Conservation (phyloP, 1,140 invertebrate species). For the Cherax destructor region DNA sequence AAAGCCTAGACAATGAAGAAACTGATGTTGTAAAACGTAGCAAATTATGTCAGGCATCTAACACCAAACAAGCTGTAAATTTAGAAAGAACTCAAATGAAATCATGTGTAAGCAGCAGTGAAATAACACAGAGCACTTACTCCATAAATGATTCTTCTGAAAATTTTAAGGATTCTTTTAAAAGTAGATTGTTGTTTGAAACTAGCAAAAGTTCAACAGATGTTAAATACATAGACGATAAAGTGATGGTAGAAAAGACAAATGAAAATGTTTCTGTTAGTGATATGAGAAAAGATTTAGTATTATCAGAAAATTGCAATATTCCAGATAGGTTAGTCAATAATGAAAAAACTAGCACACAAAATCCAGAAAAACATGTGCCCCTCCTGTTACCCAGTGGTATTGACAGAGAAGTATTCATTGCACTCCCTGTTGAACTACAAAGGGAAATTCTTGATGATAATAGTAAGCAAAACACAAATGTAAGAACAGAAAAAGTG, state of each 20-base stretch:
- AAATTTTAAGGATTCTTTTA: neutral
- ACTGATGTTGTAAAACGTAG: neutral
- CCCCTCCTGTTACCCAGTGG: slow-evolving; percentile 70
- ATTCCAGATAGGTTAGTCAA: neutral
- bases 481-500: neutral
- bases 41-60: neutral
- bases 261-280: neutral
- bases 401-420: slow-evolving; percentile 72
- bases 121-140: neutral
- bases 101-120: neutral
- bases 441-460: slow-evolving; percentile 68
- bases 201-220: neutral
- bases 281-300: neutral
- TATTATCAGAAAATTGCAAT: neutral
- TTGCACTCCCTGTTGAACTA: slow-evolving; percentile 72
- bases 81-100: neutral
- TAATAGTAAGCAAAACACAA: neutral
- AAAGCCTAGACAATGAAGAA: slow-evolving; percentile 75
- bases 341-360: neutral
- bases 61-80: neutral
- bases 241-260: neutral
- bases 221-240: neutral
- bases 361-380: slow-evolving; percentile 76
- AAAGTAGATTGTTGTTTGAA: neutral
- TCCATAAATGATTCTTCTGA: neutral